Evolutionary conservation across 2,888 invertebrate species (phyloP), one percentile per base, ranked within the genome.

Genomic region (Saturnia pavonia): DNA sequence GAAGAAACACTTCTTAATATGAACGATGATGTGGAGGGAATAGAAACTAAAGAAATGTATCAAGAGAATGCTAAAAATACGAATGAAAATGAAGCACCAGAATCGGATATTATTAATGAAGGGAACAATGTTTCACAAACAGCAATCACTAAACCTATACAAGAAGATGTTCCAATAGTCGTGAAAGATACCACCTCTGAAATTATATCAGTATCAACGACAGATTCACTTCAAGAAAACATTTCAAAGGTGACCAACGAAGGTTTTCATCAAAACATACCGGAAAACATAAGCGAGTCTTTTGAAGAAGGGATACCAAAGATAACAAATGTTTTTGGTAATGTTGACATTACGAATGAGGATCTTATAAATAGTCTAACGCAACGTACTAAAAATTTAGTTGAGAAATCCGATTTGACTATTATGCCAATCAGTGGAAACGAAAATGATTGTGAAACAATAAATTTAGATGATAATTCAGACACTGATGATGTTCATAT

Each of bases 311-410:
- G 40, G 40, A 40, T 80, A 67, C 81, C 81, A 22, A 81, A 81
- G 76, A 85, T 85, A 27, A 76, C 76, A 14, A 78, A 73, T 67
- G 78, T 85, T 3, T 79, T 79, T 2, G 80, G 85, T 16, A 80
- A 80, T 51, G 74, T 78, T 4, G 75, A 77, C 16, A 75, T 80
- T 19, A 70, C 65, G 14, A 73, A 70, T 68, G 77, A 77, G 65
- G 69, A 68, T 67, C 40, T 65, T 11, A 65, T 65, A n/a, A 19
- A 65, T 65, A 65, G 40, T 40, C 65, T 65, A 9, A 65, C 40
- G n/a, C 19, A n/a, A 65, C 11, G 11, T 25, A 40, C 40, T 19
- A 40, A 65, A 16, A 40, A 2, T 34, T 0, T 40, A 40, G 12
- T 7, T 9, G 40, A 40, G n/a, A 65, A n/a, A 65, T 9, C 68